A percentile compares a stretch with the other conserved stretches of the same genome.
Evolutionary conservation across 2,113 vertebrate genomes (phyloP).

Genomic region (Lophura nycthemera): DNA sequence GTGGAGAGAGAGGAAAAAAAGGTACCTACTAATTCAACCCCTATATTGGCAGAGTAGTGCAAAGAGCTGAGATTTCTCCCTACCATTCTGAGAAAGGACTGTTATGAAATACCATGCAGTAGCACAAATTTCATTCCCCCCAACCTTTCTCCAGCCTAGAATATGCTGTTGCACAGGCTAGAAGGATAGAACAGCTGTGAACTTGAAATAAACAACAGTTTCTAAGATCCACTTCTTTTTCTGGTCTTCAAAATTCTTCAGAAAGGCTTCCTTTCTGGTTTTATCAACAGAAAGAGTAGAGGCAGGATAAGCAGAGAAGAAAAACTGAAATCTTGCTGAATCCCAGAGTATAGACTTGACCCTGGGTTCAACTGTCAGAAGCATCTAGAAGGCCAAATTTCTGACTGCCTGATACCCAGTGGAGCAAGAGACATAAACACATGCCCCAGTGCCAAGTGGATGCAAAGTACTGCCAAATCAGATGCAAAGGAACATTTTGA

Average conservation of each 20-base stretch:
- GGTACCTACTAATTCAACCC: background rate
- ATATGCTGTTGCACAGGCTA: background rate
- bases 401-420: background rate
- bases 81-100: background rate
- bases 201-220: background rate
- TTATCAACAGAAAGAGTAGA: background rate
- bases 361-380: background rate
- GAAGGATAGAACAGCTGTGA: background rate
- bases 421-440: background rate
- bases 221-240: background rate
- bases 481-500: conserved; percentile 31
- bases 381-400: background rate
- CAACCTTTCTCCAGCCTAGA: background rate
- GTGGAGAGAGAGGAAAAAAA: background rate
- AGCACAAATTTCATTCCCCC: background rate
- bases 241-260: background rate
- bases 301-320: background rate
- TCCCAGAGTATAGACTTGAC: background rate
- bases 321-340: background rate
- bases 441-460: background rate
- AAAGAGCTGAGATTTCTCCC: background rate
- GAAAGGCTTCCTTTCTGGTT: background rate
- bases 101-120: background rate
- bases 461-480: conserved; percentile 38
- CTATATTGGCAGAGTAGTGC: background rate